These are phyloP conservation scores for Drosophila erecta DNA, from an alignment of 1,140 invertebrate species.

Conservation along the genomic window DNA sequence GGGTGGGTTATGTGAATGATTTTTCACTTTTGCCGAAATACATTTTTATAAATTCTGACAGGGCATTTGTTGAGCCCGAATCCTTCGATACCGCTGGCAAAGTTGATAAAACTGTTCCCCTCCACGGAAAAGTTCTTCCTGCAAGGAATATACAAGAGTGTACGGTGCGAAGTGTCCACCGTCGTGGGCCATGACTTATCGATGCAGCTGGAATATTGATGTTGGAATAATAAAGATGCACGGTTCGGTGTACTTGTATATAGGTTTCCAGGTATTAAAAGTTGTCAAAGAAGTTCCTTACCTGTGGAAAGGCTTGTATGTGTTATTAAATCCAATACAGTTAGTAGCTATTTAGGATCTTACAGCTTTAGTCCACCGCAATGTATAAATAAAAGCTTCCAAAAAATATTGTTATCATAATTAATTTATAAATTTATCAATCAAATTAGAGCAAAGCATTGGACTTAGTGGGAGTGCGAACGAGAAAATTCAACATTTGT, in stretches of 20 bases:
- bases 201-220: slow-evolving; percentile 28
- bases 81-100: slow-evolving; percentile 32
- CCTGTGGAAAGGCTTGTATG: no score
- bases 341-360: no score
- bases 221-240: slow-evolving; percentile 11
- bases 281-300: background rate
- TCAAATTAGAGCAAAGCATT: no score
- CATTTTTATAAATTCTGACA: slow-evolving; percentile 78
- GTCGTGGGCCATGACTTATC: slow-evolving; percentile 47
- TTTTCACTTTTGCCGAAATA: slow-evolving; percentile 70
- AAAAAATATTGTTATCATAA: no score
- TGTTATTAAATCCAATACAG: no score
- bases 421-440: no score
- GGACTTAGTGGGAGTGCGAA: no score
- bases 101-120: slow-evolving; percentile 66
- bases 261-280: background rate
- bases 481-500: no score
- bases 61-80: slow-evolving; percentile 57
- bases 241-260: background rate
- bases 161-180: slow-evolving; percentile 15
- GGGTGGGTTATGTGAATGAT: slow-evolving; percentile 68
- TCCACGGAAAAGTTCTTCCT: slow-evolving; percentile 8
- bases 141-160: slow-evolving; percentile 16
- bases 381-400: no score
- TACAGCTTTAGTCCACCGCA: no score